Evolutionary conservation across 2,113 vertebrate species (phyloP).

Genomic region (Lagenorhynchus albirostris): DNA sequence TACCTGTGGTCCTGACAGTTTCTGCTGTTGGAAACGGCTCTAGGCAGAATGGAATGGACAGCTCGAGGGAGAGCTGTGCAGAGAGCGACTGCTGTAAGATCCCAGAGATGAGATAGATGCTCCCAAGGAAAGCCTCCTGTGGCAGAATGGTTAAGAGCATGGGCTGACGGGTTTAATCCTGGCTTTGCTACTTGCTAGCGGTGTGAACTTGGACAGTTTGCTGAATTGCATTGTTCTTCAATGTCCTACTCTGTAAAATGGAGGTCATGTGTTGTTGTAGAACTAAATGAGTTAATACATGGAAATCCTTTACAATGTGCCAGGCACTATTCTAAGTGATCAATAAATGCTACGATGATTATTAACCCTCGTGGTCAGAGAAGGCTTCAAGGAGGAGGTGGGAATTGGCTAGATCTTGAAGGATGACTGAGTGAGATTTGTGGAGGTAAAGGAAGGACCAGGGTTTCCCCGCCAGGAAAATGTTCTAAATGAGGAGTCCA

Average conservation of each 20-base stretch:
- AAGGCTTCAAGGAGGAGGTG: neutral
- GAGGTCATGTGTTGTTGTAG: neutral
- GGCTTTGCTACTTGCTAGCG: neutral
- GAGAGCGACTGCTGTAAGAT: neutral
- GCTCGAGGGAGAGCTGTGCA: neutral
- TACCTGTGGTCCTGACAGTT: neutral
- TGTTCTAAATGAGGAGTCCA: neutral
- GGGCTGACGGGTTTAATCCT: neutral
- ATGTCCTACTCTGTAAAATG: neutral
- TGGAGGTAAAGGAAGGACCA: neutral
- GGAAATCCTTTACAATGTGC: neutral
- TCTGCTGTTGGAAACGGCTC: neutral
- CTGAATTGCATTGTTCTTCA: neutral
- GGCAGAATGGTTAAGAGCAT: neutral
- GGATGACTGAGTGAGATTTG: neutral
- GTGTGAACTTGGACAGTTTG: neutral
- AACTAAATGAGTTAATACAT: neutral
- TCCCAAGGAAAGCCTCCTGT: neutral
- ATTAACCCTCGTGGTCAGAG: neutral
- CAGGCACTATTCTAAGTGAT: neutral
- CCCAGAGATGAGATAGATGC: neutral
- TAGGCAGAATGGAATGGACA: neutral
- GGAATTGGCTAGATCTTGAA: neutral
- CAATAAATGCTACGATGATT: neutral
- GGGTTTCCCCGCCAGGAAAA: neutral